phyloP scores from a whole-genome alignment of 2,113 vertebrate species.

The Baryphthengus martii region DNA sequence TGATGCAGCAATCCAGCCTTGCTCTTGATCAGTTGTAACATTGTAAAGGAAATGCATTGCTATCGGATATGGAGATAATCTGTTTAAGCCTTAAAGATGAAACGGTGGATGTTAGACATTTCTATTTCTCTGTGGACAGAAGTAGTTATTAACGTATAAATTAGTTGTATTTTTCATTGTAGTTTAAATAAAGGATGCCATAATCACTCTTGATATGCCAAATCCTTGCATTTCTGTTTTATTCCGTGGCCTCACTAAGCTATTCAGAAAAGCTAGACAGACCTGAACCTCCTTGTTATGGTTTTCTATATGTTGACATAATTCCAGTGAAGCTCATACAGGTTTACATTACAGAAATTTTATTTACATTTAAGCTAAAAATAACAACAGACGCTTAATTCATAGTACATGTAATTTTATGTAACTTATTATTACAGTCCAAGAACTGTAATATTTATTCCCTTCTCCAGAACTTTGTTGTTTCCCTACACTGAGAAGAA shows the following conservation, averaged over 20 bases:
- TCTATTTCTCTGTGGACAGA: not conserved
- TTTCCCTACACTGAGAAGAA: not conserved
- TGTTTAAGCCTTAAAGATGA: not conserved
- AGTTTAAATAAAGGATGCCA: not conserved
- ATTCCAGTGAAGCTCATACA: not conserved
- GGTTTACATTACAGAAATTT: not conserved
- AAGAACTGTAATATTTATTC: not conserved
- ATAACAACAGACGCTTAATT: slow-evolving; percentile 6
- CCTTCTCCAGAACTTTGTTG: not conserved
- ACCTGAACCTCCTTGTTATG: not conserved
- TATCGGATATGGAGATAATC: not conserved
- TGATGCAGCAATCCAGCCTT: not conserved
- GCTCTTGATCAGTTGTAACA: not conserved
- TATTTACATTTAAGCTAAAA: not conserved
- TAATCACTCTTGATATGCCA: slow-evolving; percentile 43
- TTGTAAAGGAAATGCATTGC: not conserved
- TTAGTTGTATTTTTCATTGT: not conserved
- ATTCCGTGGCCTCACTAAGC: slow-evolving; percentile 40
- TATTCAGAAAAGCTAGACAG: slow-evolving; percentile 33
- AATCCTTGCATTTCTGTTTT: slow-evolving; percentile 49
- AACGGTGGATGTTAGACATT: not conserved
- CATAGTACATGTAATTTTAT: slow-evolving; percentile 1
- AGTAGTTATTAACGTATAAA: not conserved
- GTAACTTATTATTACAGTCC: not conserved
- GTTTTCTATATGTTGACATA: not conserved